Evolutionary conservation across 2,888 invertebrate species (phyloP).

Genomic region (Drosophila mayaguana): DNA sequence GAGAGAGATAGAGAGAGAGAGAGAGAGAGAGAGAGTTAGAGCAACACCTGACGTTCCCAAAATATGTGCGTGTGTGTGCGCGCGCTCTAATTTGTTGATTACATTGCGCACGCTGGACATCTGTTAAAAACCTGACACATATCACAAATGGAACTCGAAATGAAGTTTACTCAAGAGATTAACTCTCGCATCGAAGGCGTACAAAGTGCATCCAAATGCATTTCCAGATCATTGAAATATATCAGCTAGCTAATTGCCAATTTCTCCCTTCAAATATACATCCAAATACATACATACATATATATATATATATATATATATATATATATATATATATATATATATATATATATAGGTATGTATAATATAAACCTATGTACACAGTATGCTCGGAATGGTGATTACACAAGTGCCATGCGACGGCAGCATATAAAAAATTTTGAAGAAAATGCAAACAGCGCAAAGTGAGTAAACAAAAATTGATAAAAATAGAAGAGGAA

Average conservation of each 20-base stretch:
- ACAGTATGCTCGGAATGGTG: constrained; percentile 49
- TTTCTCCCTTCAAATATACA: constrained; percentile 11
- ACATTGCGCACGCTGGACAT: constrained; percentile 48
- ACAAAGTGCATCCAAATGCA: constrained; percentile 43
- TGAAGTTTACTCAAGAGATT: constrained; percentile 60
- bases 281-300: background rate
- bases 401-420: constrained; percentile 73
- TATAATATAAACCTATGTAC: constrained; percentile 9
- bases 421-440: constrained; percentile 47
- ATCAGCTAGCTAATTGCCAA: constrained; percentile 25
- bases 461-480: constrained; percentile 67
- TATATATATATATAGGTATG: background rate
- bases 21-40: constrained; percentile 1
- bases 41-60: constrained; percentile 34
- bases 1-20: background rate
- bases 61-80: constrained; percentile 6
- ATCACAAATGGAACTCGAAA: constrained; percentile 27
- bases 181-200: constrained; percentile 42
- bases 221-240: constrained; percentile 5
- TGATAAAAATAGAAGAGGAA: constrained; percentile 51
- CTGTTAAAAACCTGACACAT: constrained; percentile 23
- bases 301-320: background rate
- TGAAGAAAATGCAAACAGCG: constrained; percentile 74
- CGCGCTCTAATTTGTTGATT: constrained; percentile 75
- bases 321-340: background rate